Evolutionary conservation across 2,888 invertebrate genomes (phyloP), one percentile per base, ranked within the genome.

Genomic region (Ophonus ardosiacus): DNA sequence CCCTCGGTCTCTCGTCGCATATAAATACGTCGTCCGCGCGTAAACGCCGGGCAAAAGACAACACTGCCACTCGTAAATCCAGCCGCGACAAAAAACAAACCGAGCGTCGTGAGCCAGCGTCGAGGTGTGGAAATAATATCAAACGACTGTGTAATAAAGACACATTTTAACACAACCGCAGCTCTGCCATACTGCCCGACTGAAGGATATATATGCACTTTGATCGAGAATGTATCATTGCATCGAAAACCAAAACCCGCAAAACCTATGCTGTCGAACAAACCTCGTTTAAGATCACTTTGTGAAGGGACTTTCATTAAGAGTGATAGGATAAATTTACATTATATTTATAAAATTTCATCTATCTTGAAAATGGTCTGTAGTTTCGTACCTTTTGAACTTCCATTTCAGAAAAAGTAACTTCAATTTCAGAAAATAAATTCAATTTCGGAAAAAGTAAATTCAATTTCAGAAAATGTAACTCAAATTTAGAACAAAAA

Each of bases 121-220:
- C 86, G 88, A 87, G 86, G 88, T 87, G 87, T 86, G 87, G 88
- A 88, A 88, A 87, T 87, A 88, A 88, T 89, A 88, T 89, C 88
- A 88, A 89, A 88, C 88, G 87, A 87, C 87, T 86, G 87, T 85
- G 87, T 89, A 89, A 89, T 90, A 89, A 88, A 89, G 89, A 89
- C 88, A 88, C 88, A 88, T 87, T 88, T 88, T 88, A 88, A 87
- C 88, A 87, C 87, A 86, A 86, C 86, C 86, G 84, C 86, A 81
- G 86, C 86, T 87, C 86, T 87, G 86, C 85, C 31, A 38, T 15
- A 43, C 13, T 10, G 43, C 31, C 68, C 43, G 43, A n/a, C 57
- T 78, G 78, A 78, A 78, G 78, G 78, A 78, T 78, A 31, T 24
- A 31, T 24, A 57, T 31, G 56, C 15, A 8, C 57, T 78, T 78